Base-by-base conservation (phyloP, 2,888 invertebrate genomes). In the Automeris io region DNA sequence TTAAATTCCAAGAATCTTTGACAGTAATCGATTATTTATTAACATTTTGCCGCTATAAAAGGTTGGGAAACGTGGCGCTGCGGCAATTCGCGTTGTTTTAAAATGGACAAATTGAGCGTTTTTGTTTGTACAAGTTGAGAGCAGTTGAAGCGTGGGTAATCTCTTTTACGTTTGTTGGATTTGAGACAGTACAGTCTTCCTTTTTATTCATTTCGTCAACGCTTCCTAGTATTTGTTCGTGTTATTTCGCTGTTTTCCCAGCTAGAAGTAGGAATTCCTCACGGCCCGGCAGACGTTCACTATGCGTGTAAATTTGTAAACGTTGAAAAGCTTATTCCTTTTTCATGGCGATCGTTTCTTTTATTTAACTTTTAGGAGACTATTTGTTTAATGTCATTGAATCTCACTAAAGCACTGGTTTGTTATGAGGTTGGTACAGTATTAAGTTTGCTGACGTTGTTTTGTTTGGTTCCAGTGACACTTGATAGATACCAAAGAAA, bases 121-220 rank as follows among this genome's bases (percentile, higher is more conserved):
- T 85, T 82, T 85, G 80, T 82, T 80, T 82, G 73, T 81, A 74
- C 77, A 83, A 83, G 80, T 81, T 77, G 74, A 70, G 71, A 76
- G 68, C 82, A 81, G 79, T 75, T 73, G 74, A 77, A 79, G 80
- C 81, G 76, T 70, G 57, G 74, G 80, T 85, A 86, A 85, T 85
- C 82, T 81, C 78, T 75, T 83, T 83, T 78, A 70, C 77, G 80
- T 80, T 80, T 77, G 82, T 80, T 73, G 70, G 74, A 76, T 79
- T 78, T 73, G 75, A 77, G 76, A 74, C 68, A 70, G 62, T 37
- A 42, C 26, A 52, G 58, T 66, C 65, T 73, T 70, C 65, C 75
- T 78, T 80, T 81, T 75, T 73, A 69, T 74, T 73, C 67, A 64
- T 73, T 71, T 70, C 78, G 73, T 77, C 77, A 77, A 70, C 65